These are phyloP conservation scores for Triops longicaudatus DNA, from an alignment of 1,140 invertebrate species.

Conservation along the genomic window DNA sequence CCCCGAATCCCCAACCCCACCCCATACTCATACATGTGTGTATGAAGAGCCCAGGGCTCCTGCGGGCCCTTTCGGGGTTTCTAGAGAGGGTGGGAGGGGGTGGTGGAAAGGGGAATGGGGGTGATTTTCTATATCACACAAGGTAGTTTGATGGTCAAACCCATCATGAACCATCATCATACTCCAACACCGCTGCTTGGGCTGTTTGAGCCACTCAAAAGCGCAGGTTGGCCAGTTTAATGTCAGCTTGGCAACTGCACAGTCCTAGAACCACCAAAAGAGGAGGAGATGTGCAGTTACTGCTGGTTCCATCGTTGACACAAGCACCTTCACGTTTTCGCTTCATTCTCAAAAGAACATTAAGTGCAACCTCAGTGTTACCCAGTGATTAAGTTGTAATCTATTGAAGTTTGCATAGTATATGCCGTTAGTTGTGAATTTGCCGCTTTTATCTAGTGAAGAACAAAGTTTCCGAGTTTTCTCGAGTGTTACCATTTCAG, in stretches of 20 bases:
- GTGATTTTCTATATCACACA: not conserved
- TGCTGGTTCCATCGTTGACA: not conserved
- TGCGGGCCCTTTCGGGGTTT: conserved; percentile 6
- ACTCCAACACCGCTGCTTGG: not conserved
- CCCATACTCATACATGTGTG: not conserved
- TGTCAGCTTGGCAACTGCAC: not conserved
- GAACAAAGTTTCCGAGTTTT: too few relatives aligned
- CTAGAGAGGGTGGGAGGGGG: not conserved
- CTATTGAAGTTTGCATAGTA: too few relatives aligned
- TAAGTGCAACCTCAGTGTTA: too few relatives aligned
- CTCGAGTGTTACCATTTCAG: too few relatives aligned
- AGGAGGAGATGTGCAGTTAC: conserved; percentile 14
- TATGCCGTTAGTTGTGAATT: too few relatives aligned
- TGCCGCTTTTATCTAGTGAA: too few relatives aligned
- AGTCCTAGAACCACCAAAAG: not conserved
- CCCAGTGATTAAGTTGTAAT: too few relatives aligned
- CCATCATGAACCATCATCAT: conserved; percentile 6
- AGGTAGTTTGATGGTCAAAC: not conserved
- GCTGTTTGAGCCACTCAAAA: not conserved
- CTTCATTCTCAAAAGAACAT: too few relatives aligned
- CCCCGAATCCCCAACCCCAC: not conserved
- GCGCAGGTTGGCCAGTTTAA: conserved; percentile 8
- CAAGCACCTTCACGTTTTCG: not conserved
- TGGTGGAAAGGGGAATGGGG: not conserved
- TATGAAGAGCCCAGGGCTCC: not conserved